Evolutionary conservation across 2,113 vertebrate species (phyloP), one percentile per base, ranked within the genome.

Genomic region (Sporophila hypoxantha): DNA sequence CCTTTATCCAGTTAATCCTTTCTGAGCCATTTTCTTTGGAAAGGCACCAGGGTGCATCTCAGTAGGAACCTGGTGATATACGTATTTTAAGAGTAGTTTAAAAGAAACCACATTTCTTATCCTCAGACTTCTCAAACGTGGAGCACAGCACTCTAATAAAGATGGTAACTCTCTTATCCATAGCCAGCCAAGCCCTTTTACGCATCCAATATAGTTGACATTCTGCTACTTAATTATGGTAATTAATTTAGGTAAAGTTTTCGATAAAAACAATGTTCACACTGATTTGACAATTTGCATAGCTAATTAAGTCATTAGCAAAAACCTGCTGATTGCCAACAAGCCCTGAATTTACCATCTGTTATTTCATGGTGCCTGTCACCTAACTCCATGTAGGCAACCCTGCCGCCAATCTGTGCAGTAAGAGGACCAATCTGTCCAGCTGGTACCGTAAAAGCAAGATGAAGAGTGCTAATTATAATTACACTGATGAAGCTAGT

Each of bases 281-380:
- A 97, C 97, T 98, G 98, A 99, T 99, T 98, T 98, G 98, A 98
- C 97, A 98, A 99, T 99, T 99, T 99, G 98, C 98, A 99, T 98
- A 98, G 97, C 97, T 99, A 99, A 99, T 99, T 99, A 98, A 99
- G 98, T 98, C 98, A 99, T 99, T 99, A 99, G 98, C 98, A 98
- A 98, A 98, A 98, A 98, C 97, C 96, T 98, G 97, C 97, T 98
- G 98, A 99, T 98, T 99, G 98, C 98, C 98, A 99, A 98, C 98
- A 98, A 98, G 98, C 96, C 98, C 97, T 97, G 97, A 98, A 98
- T 98, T 98, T 97, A 94, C 98, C 99, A 99, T 99, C 98, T 99
- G 98, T 98, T 98, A 98, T 97, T 97, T 96, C 97, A 97, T 97
- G 97, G 97, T 97, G 97, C 97, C 98, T 98, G 98, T 98, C 98